Percentiles rank a stretch among this genome's conserved stretches.
These are phyloP conservation scores for Anastrepha obliqua DNA, from an alignment of 1,140 invertebrate species.

Conservation along the genomic window DNA sequence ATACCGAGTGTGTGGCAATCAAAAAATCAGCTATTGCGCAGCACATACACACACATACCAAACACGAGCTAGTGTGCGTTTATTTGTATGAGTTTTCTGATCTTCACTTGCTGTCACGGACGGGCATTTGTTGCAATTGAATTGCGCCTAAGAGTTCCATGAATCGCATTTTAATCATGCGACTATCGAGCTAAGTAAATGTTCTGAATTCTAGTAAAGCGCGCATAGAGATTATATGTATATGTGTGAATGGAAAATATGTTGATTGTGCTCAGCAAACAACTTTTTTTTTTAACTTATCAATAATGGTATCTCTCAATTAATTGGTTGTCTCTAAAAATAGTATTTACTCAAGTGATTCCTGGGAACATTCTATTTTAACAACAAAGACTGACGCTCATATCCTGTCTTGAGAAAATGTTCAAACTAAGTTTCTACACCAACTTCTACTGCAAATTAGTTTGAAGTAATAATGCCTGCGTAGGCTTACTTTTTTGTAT, in stretches of 20 bases:
- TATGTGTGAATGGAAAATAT: background rate
- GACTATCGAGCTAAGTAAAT: background rate
- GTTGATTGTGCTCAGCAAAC: background rate
- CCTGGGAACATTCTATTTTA: background rate
- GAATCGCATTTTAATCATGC: background rate
- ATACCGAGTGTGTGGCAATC: constrained; percentile 17
- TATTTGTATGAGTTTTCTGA: background rate
- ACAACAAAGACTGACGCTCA: background rate
- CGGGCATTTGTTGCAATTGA: constrained; percentile 41
- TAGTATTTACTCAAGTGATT: background rate
- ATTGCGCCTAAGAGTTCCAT: background rate
- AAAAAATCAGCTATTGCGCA: constrained; percentile 44
- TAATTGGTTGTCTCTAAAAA: too few species aligned
- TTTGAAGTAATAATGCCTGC: too few species aligned
- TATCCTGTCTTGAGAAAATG: too few species aligned
- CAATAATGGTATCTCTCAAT: background rate
- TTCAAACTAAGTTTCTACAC: too few species aligned
- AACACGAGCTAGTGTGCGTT: too few species aligned
- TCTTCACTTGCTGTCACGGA: constrained; percentile 44
- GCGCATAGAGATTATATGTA: background rate
- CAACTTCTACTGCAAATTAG: too few species aligned
- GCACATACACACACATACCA: background rate
- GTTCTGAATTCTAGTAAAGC: too few species aligned
- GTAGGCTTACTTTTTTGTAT: too few species aligned
- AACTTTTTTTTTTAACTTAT: background rate